phyloP scores from a whole-genome alignment of 1,140 invertebrate genomes.

The Danaus plexippus region DNA sequence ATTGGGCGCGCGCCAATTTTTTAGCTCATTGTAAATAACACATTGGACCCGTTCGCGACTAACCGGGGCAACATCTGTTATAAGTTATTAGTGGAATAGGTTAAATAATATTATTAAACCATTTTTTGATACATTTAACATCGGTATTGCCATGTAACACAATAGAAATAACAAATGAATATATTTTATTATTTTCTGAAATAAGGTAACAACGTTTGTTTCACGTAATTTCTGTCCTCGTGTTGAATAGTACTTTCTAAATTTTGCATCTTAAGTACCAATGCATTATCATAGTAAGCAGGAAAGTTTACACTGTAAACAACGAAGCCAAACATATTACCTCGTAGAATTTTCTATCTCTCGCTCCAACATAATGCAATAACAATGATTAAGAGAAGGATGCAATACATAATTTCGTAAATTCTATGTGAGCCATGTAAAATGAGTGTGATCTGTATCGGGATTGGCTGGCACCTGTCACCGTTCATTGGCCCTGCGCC shows the following conservation, averaged over 20 bases:
- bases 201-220: too few relatives aligned
- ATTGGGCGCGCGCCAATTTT: conserved; percentile 49
- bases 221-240: too few relatives aligned
- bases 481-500: conserved; percentile 56
- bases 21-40: conserved; percentile 54
- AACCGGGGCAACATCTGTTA: conserved; percentile 25
- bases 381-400: conserved; percentile 29
- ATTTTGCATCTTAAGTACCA: too few relatives aligned
- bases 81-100: conserved; percentile 33
- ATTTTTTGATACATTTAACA: too few relatives aligned
- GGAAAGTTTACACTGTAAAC: too few relatives aligned
- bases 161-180: too few relatives aligned
- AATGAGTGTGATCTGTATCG: conserved; percentile 30
- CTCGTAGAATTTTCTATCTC: background rate
- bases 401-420: conserved; percentile 36
- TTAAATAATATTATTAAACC: too few relatives aligned
- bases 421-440: conserved; percentile 44
- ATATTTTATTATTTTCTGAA: too few relatives aligned
- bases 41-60: conserved; percentile 37
- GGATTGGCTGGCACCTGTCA: conserved; percentile 58
- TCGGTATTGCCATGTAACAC: too few relatives aligned
- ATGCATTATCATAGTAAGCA: too few relatives aligned
- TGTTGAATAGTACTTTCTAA: too few relatives aligned
- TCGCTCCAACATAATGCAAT: conserved; percentile 5
- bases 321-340: too few relatives aligned